Evolutionary conservation across 2,797 vertebrate genomes (phyloP).

Genomic region (Amblyopsis hoosieri): DNA sequence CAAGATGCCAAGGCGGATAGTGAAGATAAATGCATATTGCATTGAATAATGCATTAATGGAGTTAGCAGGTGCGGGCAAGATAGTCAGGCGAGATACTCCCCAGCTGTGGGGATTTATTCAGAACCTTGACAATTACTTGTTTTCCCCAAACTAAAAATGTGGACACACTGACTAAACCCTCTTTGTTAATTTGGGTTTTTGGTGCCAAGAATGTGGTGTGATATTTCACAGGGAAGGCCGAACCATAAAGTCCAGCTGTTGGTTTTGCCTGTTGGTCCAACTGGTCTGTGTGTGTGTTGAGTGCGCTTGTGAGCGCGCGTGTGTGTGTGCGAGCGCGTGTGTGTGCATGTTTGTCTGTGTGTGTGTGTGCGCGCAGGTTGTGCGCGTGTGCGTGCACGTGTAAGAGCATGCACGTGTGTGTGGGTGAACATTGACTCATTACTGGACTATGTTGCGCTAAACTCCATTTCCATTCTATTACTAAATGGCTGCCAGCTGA

Average conservation of each 20-base stretch:
- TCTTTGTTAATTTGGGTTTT: conserved; percentile 77
- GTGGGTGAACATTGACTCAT: conserved; percentile 7
- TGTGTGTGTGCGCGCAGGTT: conserved; percentile 12
- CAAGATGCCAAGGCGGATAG: too few species aligned
- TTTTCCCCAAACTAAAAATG: conserved; percentile 56
- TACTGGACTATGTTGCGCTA: conserved; percentile 14
- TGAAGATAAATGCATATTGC: too few species aligned
- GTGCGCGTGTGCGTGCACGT: conserved; percentile 8
- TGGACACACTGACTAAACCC: conserved; percentile 67
- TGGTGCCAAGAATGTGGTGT: conserved; percentile 70
- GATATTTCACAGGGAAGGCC: conserved; percentile 73
- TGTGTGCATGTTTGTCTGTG: conserved; percentile 11
- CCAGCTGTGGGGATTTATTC: conserved; percentile 54
- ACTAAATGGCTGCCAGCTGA: conserved; percentile 24
- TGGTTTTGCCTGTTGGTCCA: conserved; percentile 59
- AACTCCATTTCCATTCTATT: conserved; percentile 10
- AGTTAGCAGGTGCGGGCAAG: conserved; percentile 4
- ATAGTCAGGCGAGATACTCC: conserved; percentile 1
- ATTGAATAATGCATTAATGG: conserved; percentile 1
- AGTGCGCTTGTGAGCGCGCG: conserved; percentile 19
- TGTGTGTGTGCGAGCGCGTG: conserved; percentile 7
- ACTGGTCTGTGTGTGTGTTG: conserved; percentile 44
- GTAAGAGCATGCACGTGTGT: not conserved
- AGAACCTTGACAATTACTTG: conserved; percentile 36
- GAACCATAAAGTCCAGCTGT: conserved; percentile 71